These are phyloP conservation scores for Takifugu rubripes DNA, from an alignment of 2,797 vertebrate genomes.

Conservation along the genomic window DNA sequence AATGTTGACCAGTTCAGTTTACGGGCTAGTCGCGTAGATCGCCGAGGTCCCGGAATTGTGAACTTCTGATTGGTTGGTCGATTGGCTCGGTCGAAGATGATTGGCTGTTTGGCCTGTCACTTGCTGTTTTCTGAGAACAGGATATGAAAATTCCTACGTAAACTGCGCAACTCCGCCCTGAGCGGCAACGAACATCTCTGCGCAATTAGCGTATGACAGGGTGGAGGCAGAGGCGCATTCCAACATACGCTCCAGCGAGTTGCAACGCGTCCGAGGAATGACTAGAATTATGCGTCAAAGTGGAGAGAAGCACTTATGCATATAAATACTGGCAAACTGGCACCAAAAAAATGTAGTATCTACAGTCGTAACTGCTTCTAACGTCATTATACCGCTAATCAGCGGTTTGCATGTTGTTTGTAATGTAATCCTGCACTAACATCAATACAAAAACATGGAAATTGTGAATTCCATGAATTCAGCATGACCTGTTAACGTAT, in stretches of 20 bases:
- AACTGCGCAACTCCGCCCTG: constrained; percentile 74
- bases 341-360: too few species aligned
- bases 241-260: constrained; percentile 52
- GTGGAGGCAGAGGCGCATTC: constrained; percentile 60
- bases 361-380: too few species aligned
- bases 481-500: too few species aligned
- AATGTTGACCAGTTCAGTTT: constrained; percentile 57
- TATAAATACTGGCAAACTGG: neutral
- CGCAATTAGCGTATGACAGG: constrained; percentile 65
- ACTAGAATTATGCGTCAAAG: constrained; percentile 19
- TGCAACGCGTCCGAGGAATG: constrained; percentile 66
- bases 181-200: constrained; percentile 65
- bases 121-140: constrained; percentile 22
- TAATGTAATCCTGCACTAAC: too few species aligned
- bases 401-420: too few species aligned
- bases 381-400: too few species aligned
- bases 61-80: constrained; percentile 72
- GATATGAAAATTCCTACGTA: constrained; percentile 63
- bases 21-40: constrained; percentile 22
- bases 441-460: too few species aligned
- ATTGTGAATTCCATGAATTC: too few species aligned
- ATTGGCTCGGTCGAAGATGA: constrained; percentile 16
- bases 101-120: constrained; percentile 57
- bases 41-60: constrained; percentile 37
- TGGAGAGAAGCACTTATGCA: constrained; percentile 16